Base-by-base conservation (phyloP, 2,888 invertebrate genomes). In the Bellardia pandia region DNA sequence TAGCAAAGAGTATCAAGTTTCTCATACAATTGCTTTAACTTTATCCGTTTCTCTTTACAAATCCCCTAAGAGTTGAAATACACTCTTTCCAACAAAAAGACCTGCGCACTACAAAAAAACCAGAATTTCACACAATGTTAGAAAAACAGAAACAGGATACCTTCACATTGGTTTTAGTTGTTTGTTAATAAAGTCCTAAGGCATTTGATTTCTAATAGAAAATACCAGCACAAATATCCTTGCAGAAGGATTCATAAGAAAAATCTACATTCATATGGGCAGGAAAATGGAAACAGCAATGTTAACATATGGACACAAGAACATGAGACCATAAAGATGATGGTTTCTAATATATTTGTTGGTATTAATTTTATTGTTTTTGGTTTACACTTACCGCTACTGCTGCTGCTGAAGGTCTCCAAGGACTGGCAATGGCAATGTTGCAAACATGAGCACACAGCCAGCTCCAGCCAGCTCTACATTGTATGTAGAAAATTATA, bases 11-110 rank as follows among this genome's bases (percentile, higher is more conserved):
- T 14, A 62, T 85, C 71, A 48, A 11, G 78, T 85, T 77, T 6
- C 76, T 30, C 45, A 3, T 33, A 37, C 42, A 76, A 23, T 14
- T 72, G n/a, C 6, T 42, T n/a, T 42, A 80, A 64, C 75, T 16
- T 53, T 81, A 78, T 71, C 58, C 68, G 62, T 45, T 85, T 82
- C 87, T 87, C 87, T 87, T 87, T 13, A 7, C 0, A 72, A 85
- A n/a, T 74, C 87, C 87, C 87, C 30, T 4, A 82, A 79, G 87
- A 87, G 81, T 14, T 75, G 6, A 9, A 37, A 48, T 30, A 33
- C 42, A 45, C 82, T 83, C 53, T 51, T 60, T 23, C 16, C n/a
- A 14, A 30, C 16, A 14, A 71, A 23, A 37, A 11, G 80, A 77
- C 86, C 56, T 84, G 86, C 86, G 86, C 80, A 78, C 14, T 68